Evolutionary conservation across 2,797 vertebrate genomes (phyloP).

Genomic region (Euphonia xanthogaster): DNA sequence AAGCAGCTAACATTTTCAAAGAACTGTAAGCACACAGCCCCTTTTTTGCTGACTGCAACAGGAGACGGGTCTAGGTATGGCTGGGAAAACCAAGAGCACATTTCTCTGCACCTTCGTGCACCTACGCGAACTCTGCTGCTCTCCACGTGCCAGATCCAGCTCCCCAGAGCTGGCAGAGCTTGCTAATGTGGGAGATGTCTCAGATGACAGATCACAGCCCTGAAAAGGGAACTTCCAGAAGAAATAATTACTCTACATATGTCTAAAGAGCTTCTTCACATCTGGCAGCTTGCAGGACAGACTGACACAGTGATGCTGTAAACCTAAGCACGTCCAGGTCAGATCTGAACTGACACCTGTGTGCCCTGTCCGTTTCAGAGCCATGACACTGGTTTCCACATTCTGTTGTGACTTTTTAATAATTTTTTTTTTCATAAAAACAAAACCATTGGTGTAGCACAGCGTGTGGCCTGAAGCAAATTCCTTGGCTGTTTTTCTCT

Average conservation of each 20-base stretch:
- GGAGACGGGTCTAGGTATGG: not conserved
- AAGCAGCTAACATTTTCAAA: not conserved
- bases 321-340: fast-evolving
- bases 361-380: fast-evolving
- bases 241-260: not conserved
- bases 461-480: not conserved
- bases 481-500: not conserved
- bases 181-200: not conserved
- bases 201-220: not conserved
- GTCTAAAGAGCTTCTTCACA: not conserved
- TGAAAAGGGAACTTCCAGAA: not conserved
- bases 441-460: not conserved
- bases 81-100: not conserved
- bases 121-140: not conserved
- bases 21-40: not conserved
- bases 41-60: not conserved
- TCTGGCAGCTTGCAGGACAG: not conserved
- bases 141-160: not conserved
- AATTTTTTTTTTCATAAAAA: not conserved
- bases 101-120: fast-evolving
- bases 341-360: not conserved
- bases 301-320: not conserved
- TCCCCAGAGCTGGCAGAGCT: not conserved
- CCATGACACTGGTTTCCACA: not conserved
- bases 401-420: not conserved